Evolutionary conservation across 2,888 invertebrate genomes (phyloP).

Genomic region (Callinectes sapidus): DNA sequence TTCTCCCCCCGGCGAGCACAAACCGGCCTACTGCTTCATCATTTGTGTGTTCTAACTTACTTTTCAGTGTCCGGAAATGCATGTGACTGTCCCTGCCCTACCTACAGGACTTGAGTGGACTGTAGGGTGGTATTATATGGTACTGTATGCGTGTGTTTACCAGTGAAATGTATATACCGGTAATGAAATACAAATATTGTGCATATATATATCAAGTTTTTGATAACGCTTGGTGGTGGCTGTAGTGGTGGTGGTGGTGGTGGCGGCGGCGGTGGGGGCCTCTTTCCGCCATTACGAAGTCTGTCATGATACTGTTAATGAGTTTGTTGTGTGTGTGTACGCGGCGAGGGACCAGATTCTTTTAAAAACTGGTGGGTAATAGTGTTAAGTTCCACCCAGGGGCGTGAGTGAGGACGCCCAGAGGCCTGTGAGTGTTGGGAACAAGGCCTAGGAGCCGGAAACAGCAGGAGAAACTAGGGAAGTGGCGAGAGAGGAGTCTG

Average conservation of each 20-base stretch:
- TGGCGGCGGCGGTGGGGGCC: slow-evolving; percentile 42
- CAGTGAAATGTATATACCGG: not conserved
- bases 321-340: slow-evolving; percentile 69
- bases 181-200: not conserved
- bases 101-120: not conserved
- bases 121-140: not conserved
- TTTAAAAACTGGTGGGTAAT: slow-evolving; percentile 41
- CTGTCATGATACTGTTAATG: slow-evolving; percentile 72
- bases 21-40: slow-evolving; percentile 42
- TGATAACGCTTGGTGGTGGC: slow-evolving; percentile 45
- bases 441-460: slow-evolving; percentile 32
- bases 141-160: not conserved
- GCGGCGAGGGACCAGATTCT: slow-evolving; percentile 42
- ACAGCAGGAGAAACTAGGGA: slow-evolving; percentile 52
- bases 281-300: slow-evolving; percentile 70
- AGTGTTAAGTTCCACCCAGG: not conserved
- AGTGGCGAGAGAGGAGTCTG: slow-evolving; percentile 62
- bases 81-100: slow-evolving; percentile 42
- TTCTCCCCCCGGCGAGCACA: not conserved
- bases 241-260: slow-evolving; percentile 36
- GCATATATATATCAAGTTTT: slow-evolving; percentile 9
- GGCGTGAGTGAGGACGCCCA: not conserved
- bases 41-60: slow-evolving; percentile 52
- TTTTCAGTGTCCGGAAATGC: slow-evolving; percentile 56
- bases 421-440: not conserved